phyloP scores from a whole-genome alignment of 2,113 vertebrate species.

The Entelurus aequoreus region DNA sequence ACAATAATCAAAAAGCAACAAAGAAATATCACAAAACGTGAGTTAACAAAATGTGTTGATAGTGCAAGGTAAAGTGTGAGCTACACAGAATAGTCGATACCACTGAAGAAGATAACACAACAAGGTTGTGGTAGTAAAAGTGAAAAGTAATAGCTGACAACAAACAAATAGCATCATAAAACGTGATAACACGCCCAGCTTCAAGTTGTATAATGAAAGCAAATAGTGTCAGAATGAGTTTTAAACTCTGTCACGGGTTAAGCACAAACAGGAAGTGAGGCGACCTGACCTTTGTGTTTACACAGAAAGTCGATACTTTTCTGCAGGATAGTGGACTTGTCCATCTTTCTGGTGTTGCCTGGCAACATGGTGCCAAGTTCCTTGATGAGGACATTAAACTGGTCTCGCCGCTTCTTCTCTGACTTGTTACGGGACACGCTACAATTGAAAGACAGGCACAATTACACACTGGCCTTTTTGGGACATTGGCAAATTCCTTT shows the following conservation, averaged over 20 bases:
- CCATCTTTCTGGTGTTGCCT: conserved; percentile 97
- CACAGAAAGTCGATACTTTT: conserved; percentile 98
- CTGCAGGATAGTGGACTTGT: conserved; percentile 97
- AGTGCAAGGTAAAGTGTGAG: conserved; percentile 14
- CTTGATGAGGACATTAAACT: conserved; percentile 99
- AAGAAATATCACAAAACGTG: conserved; percentile 6
- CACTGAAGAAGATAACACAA: background rate
- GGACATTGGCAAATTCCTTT: background rate
- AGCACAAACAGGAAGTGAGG: conserved; percentile 29
- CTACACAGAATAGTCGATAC: conserved; percentile 19
- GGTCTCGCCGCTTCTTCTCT: conserved; percentile 97
- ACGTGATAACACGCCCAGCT: conserved; percentile 6
- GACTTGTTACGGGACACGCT: conserved; percentile 98
- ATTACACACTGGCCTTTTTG: background rate
- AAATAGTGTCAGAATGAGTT: conserved; percentile 23
- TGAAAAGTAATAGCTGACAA: background rate
- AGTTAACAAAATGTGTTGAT: background rate
- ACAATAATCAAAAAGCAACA: background rate
- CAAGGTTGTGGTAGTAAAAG: background rate
- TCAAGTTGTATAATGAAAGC: background rate
- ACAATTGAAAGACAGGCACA: conserved; percentile 1
- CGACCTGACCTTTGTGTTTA: conserved; percentile 91
- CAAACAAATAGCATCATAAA: no score
- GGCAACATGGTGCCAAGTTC: conserved; percentile 98
- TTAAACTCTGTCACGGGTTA: conserved; percentile 7